Evolutionary conservation across 1,140 invertebrate genomes (phyloP).

Genomic region (Eumaeus atala): DNA sequence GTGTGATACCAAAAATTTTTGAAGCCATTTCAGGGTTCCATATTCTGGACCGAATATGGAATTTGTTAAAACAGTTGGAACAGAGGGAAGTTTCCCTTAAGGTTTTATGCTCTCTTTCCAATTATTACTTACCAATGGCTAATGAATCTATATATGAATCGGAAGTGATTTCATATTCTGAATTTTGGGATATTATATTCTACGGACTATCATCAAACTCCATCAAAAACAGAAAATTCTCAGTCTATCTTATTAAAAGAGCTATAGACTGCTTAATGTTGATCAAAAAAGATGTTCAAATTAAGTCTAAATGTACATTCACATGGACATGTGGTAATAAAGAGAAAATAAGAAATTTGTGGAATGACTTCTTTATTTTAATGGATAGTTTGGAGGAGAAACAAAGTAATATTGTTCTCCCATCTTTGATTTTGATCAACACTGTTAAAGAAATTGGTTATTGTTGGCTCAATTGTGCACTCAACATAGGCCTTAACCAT

Average conservation of each 20-base stretch:
- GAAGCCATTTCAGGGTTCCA: constrained; percentile 37
- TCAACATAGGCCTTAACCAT: constrained; percentile 53
- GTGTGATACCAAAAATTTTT: constrained; percentile 43
- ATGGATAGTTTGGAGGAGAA: constrained; percentile 62
- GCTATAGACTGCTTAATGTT: constrained; percentile 41
- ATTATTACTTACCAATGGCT: constrained; percentile 46
- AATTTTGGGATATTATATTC: constrained; percentile 50
- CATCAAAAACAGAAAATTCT: constrained; percentile 36
- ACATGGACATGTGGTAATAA: constrained; percentile 36
- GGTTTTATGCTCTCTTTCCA: constrained; percentile 47
- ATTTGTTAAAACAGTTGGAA: constrained; percentile 30
- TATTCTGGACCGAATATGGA: constrained; percentile 56
- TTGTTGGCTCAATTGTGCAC: constrained; percentile 53
- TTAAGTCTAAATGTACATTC: constrained; percentile 29
- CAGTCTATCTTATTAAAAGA: constrained; percentile 54
- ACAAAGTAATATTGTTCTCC: constrained; percentile 60
- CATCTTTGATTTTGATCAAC: constrained; percentile 51
- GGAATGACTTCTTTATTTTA: constrained; percentile 57
- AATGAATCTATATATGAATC: constrained; percentile 29
- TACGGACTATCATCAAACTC: constrained; percentile 39
- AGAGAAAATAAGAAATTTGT: constrained; percentile 31
- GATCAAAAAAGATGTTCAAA: constrained; percentile 35
- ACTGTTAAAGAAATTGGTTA: constrained; percentile 31
- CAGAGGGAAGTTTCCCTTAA: constrained; percentile 33
- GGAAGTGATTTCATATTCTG: constrained; percentile 31